Conservation (phyloP, 2,113 vertebrate genomes). For the Myotis davidii region DNA sequence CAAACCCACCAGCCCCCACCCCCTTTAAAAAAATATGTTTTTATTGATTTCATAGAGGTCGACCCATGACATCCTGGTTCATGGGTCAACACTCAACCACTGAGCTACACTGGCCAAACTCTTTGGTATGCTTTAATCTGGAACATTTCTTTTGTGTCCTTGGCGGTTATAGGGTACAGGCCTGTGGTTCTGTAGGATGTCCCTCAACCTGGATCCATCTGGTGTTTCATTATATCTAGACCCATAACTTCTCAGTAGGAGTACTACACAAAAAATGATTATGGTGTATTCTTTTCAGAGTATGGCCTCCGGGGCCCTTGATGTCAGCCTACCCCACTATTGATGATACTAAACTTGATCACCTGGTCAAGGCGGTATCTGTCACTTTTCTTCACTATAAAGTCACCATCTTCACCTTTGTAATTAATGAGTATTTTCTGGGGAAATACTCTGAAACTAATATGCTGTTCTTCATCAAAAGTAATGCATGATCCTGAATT, state of each 20-base stretch:
- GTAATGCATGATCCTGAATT: neutral
- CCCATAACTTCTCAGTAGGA: neutral
- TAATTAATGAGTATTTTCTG: constrained; percentile 7
- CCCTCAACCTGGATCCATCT: neutral
- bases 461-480: neutral
- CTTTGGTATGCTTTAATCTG: constrained; percentile 32
- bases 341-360: neutral
- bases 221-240: neutral
- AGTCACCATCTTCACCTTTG: neutral
- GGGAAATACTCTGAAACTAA: constrained; percentile 26
- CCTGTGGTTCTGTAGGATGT: neutral
- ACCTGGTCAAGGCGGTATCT: neutral
- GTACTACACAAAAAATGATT: neutral
- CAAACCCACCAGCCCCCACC: too few relatives aligned
- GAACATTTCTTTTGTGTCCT: neutral
- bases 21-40: too few relatives aligned
- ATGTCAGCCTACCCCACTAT: neutral
- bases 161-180: neutral
- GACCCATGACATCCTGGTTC: too few relatives aligned
- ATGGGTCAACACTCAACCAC: too few relatives aligned
- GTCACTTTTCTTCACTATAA: neutral
- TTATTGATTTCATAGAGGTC: too few relatives aligned
- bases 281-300: neutral
- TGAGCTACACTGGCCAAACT: too few relatives aligned
- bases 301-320: neutral